Evolutionary conservation across 2,888 invertebrate species (phyloP).

Genomic region (Calameuta idolon): DNA sequence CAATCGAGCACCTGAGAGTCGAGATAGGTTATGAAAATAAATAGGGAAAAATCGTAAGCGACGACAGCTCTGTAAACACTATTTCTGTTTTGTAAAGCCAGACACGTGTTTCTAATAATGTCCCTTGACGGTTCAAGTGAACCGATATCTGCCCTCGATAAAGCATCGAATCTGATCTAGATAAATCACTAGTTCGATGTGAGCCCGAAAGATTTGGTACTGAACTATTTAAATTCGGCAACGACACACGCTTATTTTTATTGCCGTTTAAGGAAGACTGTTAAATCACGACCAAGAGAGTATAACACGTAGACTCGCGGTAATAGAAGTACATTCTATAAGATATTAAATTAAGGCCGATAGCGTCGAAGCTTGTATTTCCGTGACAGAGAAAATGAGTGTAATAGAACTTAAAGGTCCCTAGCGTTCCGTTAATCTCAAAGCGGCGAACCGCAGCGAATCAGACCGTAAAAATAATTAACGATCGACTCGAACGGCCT

Average conservation of each 20-base stretch:
- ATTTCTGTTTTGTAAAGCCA: neutral
- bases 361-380: neutral
- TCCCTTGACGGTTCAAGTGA: neutral
- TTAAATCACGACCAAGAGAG: neutral
- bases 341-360: neutral
- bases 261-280: neutral
- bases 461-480: neutral
- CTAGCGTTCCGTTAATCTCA: neutral
- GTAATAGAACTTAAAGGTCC: neutral
- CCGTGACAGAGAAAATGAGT: neutral
- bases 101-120: neutral
- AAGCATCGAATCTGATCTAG: neutral
- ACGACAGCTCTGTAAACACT: neutral
- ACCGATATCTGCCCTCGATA: neutral
- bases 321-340: neutral
- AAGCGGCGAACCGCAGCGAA: neutral
- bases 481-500: neutral
- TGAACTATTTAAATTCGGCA: neutral
- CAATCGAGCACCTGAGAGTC: neutral
- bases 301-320: neutral
- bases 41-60: neutral
- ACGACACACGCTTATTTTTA: neutral
- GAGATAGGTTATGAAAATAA: neutral
- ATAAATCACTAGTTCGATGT: neutral
- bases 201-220: neutral